These are phyloP conservation scores for Caenorhabditis virilis DNA, from an alignment of 2,888 invertebrate genomes.

Conservation along the genomic window DNA sequence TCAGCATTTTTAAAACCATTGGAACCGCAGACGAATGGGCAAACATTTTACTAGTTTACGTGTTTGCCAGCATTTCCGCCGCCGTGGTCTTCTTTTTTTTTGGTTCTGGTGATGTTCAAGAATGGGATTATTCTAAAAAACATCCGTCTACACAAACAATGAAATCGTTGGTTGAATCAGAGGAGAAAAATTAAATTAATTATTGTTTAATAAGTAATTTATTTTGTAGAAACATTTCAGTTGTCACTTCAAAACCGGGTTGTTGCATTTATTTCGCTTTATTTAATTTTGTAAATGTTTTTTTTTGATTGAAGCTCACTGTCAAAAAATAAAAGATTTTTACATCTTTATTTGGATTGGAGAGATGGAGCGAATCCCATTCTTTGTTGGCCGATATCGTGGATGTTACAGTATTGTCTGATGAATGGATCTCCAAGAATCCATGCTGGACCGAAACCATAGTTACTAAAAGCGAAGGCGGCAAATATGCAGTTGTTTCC, in stretches of 20 bases:
- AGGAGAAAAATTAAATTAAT: no score
- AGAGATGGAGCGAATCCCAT: slow-evolving; percentile 37
- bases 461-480: slow-evolving; percentile 29
- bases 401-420: slow-evolving; percentile 35
- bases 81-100: slow-evolving; percentile 51
- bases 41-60: slow-evolving; percentile 45
- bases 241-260: no score
- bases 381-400: slow-evolving; percentile 30
- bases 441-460: slow-evolving; percentile 41
- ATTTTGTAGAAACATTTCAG: no score
- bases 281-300: no score
- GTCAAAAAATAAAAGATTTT: no score
- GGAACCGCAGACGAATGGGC: slow-evolving; percentile 58
- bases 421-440: slow-evolving; percentile 56
- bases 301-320: no score
- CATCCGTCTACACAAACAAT: no score
- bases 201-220: no score
- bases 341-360: slow-evolving; percentile 6
- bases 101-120: slow-evolving; percentile 51
- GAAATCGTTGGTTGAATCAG: no score
- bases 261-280: no score
- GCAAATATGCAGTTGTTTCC: slow-evolving; percentile 16
- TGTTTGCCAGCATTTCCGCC: slow-evolving; percentile 24
- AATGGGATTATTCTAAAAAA: slow-evolving; percentile 33
- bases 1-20: slow-evolving; percentile 49